Percentiles rank a stretch among this genome's conserved stretches.
These are phyloP conservation scores for Agrypnia vestita DNA, from an alignment of 1,140 invertebrate species.

Conservation along the genomic window DNA sequence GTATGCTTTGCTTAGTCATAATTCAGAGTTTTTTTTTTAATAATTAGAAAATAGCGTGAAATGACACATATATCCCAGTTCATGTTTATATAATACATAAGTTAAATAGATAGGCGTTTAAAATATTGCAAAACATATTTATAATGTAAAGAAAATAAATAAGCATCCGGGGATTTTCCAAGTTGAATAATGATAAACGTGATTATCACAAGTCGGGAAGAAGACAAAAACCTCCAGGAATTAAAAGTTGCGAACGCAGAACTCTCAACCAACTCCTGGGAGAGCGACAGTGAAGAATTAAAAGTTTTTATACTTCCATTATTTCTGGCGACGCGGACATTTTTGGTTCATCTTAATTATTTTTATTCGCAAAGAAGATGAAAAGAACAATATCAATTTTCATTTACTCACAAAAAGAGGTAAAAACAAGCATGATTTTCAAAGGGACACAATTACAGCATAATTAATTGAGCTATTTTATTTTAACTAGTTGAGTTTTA, in stretches of 20 bases:
- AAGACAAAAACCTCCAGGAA: background rate
- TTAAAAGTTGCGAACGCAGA: background rate
- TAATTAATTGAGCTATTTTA: too few species aligned
- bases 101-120: too few species aligned
- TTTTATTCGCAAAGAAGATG: background rate
- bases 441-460: background rate
- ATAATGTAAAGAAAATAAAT: too few species aligned
- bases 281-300: background rate
- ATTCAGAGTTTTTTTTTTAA: too few species aligned
- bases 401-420: background rate
- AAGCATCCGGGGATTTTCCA: too few species aligned
- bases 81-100: too few species aligned
- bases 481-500: too few species aligned
- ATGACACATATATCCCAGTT: too few species aligned
- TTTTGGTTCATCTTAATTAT: background rate
- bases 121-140: too few species aligned
- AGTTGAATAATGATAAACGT: too few species aligned
- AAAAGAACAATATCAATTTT: background rate
- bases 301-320: slow-evolving; percentile 6
- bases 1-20: too few species aligned
- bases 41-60: too few species aligned
- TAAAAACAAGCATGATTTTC: background rate
- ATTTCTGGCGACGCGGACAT: background rate
- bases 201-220: background rate
- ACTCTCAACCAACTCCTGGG: background rate